Conservation (phyloP, 1,140 invertebrate species). For the Oreohelix idahoensis region DNA sequence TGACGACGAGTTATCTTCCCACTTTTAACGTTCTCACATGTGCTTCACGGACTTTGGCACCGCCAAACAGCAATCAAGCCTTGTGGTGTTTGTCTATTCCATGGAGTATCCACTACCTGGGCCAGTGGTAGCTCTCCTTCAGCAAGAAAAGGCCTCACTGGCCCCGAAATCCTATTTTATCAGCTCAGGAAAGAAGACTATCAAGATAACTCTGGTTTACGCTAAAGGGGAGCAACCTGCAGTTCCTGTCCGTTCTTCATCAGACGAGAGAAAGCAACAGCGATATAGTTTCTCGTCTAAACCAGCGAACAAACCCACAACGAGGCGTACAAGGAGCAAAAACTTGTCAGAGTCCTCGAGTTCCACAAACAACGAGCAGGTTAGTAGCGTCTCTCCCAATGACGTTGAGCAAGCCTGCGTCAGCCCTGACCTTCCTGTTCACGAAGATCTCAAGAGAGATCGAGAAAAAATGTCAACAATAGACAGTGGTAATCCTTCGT, state of each 20-base stretch:
- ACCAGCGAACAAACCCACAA: not conserved
- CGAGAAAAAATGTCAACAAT: conserved; percentile 37
- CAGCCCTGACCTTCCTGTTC: conserved; percentile 1
- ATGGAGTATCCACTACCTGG: conserved; percentile 39
- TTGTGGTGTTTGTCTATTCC: not conserved
- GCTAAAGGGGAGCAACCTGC: conserved; percentile 22
- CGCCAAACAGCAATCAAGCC: not conserved
- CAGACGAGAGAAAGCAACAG: conserved; percentile 6
- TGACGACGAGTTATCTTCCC: too few relatives aligned
- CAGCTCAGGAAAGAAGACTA: conserved; percentile 39
- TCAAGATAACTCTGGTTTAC: conserved; percentile 41
- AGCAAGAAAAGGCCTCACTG: conserved; percentile 23
- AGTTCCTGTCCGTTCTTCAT: not conserved
- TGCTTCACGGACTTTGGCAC: not conserved
- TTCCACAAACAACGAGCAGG: not conserved
- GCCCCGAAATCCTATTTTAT: conserved; percentile 36
- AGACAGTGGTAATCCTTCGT: conserved; percentile 33
- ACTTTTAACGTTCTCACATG: conserved; percentile 19
- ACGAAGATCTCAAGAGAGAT: not conserved
- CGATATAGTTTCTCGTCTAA: conserved; percentile 18
- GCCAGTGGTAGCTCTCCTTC: conserved; percentile 32
- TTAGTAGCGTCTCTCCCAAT: not conserved
- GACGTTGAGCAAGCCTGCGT: not conserved
- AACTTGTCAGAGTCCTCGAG: conserved; percentile 31
- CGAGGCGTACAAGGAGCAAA: not conserved